Evolutionary conservation across 2,113 vertebrate genomes (phyloP).

Genomic region (Plotosus lineatus): DNA sequence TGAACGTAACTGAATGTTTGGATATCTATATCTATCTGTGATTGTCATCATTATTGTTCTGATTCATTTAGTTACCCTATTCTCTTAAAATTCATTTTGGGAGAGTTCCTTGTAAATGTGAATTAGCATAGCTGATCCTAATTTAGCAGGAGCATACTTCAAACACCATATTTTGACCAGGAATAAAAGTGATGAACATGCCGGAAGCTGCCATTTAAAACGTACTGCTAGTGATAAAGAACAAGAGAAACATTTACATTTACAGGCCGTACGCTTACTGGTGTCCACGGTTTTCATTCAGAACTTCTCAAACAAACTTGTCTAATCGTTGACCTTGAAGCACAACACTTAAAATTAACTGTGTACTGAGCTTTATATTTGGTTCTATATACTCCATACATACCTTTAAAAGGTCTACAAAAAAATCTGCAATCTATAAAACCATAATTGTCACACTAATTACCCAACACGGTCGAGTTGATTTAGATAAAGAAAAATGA

Average conservation of each 20-base stretch:
- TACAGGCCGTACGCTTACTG: background rate
- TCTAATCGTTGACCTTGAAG: background rate
- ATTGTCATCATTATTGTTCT: background rate
- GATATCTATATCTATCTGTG: background rate
- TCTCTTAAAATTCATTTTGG: background rate
- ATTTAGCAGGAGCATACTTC: background rate
- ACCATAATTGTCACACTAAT: background rate
- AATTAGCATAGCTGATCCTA: background rate
- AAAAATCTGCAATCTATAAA: background rate
- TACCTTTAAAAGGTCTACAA: background rate
- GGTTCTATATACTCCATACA: background rate
- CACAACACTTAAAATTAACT: background rate
- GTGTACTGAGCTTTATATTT: background rate
- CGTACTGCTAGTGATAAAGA: background rate
- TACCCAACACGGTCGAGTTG: background rate
- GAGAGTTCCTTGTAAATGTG: no score
- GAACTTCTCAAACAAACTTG: background rate
- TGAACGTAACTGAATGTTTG: background rate
- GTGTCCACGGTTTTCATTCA: constrained; percentile 20
- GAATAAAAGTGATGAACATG: background rate
- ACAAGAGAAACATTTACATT: background rate
- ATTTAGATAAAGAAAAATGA: background rate
- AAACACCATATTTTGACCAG: background rate
- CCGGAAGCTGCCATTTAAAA: background rate
- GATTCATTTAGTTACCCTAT: background rate